Percentiles rank a stretch among this genome's conserved stretches.
Conservation (phyloP, 1,140 invertebrate species). For the Drosophila insularis region DNA sequence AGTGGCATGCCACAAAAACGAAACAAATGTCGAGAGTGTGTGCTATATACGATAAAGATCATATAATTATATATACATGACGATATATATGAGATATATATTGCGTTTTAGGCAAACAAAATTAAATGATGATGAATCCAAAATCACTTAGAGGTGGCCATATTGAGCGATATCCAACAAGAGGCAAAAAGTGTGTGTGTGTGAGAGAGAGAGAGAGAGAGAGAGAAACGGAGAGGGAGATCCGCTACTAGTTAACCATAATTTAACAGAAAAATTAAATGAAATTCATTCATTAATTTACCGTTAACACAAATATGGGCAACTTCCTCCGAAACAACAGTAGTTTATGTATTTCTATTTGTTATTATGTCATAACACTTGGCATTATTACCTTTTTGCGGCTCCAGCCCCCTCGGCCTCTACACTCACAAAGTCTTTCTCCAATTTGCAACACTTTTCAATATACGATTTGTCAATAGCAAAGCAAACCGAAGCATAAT, state of each 20-base stretch:
- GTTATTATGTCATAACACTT: constrained; percentile 46
- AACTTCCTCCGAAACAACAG: constrained; percentile 42
- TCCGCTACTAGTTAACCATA: constrained; percentile 42
- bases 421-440: not conserved
- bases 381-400: not conserved
- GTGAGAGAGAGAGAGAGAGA: constrained; percentile 21
- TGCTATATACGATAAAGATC: constrained; percentile 10
- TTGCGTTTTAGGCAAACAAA: not conserved
- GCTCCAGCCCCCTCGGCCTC: not conserved
- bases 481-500: constrained; percentile 41
- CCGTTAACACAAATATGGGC: constrained; percentile 51
- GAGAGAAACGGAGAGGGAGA: constrained; percentile 13
- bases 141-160: constrained; percentile 37
- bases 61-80: constrained; percentile 29
- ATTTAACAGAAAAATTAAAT: constrained; percentile 32
- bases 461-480: constrained; percentile 68
- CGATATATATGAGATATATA: constrained; percentile 6
- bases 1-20: constrained; percentile 15
- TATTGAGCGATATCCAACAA: constrained; percentile 17
- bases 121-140: constrained; percentile 2
- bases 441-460: constrained; percentile 62
- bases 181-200: too few relatives aligned
- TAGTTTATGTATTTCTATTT: constrained; percentile 10
- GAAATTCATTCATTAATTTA: constrained; percentile 44
- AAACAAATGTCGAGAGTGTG: constrained; percentile 29